Evolutionary conservation across 1,140 invertebrate species (phyloP), one percentile per base, ranked within the genome.

Genomic region (Lithobius niger): DNA sequence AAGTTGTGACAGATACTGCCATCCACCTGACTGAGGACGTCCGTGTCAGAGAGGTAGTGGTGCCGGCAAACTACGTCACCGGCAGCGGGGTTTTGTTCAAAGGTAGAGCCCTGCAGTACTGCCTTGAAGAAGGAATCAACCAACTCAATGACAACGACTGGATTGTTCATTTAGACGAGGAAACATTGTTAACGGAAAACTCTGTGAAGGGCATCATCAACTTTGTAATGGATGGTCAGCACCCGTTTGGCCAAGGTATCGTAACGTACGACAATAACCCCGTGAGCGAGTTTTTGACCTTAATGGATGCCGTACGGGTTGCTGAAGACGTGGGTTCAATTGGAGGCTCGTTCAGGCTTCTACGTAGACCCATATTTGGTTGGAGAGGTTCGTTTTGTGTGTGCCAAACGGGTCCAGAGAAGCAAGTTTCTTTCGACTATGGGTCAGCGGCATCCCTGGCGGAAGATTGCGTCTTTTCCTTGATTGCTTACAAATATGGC

Each of bases 121-220:
- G 92, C 66, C 74, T 97, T 16, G 94, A 97, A 74, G 85, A 87
- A 63, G 82, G 81, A 61, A 82, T 92, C 0, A 94, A 94, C 71
- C 79, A 88, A 59, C 69, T 96, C 15, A 80, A 79, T 18, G 90
- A 94, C 64, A 82, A 79, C 59, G 93, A 97, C 69, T 98, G 92
- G 92, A 87, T 98, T 64, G 91, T 98, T 1, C 95, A 98, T 74
- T 74, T 98, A n/a, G 95, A 98, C 69, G 95, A 98, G 74, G 95
- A 98, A 71, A 97, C 95, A 0, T 68, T 98, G 27, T 72, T 98
- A 1, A 97, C 94, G 2, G 87, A 91, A 65, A 91, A 94, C 69
- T 85, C 88, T 19, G 79, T 79, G 50, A 74, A 81, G 31, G 95
- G 95, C 13, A 91, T 98, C 62, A 71, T 98, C 16, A 98, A 98